These are phyloP conservation scores for Dichetophora obliterata DNA, from an alignment of 2,888 invertebrate genomes.

Conservation along the genomic window DNA sequence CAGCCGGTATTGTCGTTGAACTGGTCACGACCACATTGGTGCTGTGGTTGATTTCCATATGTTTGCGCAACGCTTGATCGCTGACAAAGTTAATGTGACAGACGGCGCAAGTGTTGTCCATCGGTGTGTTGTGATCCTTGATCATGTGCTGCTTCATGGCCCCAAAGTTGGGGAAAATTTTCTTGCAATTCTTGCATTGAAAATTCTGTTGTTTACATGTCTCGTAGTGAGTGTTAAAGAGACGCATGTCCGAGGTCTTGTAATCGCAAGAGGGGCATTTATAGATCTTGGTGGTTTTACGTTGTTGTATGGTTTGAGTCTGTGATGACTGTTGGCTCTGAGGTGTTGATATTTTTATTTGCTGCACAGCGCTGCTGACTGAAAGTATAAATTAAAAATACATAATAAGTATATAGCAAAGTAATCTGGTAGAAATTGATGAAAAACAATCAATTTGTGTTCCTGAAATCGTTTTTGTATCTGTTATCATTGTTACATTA, in stretches of 20 bases:
- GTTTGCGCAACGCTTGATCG: constrained; percentile 67
- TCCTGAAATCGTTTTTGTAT: too few species aligned
- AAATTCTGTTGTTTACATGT: constrained; percentile 69
- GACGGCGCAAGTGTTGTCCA: constrained; percentile 67
- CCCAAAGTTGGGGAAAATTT: constrained; percentile 66
- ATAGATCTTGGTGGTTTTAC: constrained; percentile 68
- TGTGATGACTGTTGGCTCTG: constrained; percentile 53
- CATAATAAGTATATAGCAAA: too few species aligned
- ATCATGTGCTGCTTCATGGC: constrained; percentile 69
- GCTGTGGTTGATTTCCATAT: constrained; percentile 69
- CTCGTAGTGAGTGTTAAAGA: constrained; percentile 69
- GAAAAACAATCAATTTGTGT: too few species aligned
- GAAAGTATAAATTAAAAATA: constrained; percentile 17
- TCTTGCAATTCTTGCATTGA: constrained; percentile 69
- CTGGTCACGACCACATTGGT: constrained; percentile 66
- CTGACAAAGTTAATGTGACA: constrained; percentile 68
- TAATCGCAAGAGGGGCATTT: constrained; percentile 70
- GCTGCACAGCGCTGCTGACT: constrained; percentile 60
- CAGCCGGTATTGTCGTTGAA: constrained; percentile 64
- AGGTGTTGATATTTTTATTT: constrained; percentile 59
- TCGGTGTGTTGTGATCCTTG: constrained; percentile 67
- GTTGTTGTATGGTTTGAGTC: constrained; percentile 60
- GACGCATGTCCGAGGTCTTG: constrained; percentile 69
- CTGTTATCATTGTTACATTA: too few species aligned
- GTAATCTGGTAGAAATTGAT: too few species aligned